These are phyloP conservation scores for Oegoconia quadripuncta DNA, from an alignment of 2,888 invertebrate species.

Conservation along the genomic window DNA sequence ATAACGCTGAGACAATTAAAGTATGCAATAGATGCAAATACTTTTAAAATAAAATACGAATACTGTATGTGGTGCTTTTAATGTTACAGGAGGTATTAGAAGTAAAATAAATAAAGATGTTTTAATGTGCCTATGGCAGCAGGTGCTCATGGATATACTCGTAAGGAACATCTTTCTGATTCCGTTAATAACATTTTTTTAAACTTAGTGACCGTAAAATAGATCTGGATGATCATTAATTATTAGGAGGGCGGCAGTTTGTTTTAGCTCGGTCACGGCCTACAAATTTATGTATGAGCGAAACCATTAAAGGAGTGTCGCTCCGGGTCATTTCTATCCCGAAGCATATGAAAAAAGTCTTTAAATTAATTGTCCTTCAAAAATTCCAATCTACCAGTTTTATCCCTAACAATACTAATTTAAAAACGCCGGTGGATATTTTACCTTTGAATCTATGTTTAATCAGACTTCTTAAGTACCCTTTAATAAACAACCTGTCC, in stretches of 20 bases:
- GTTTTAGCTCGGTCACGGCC: slow-evolving; percentile 68
- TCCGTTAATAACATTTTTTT: slow-evolving; percentile 68
- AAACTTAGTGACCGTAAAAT: slow-evolving; percentile 65
- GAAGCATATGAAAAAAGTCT: slow-evolving; percentile 23
- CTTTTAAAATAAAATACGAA: too few relatives aligned
- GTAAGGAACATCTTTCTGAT: slow-evolving; percentile 45
- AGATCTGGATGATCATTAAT: slow-evolving; percentile 70
- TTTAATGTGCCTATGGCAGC: slow-evolving; percentile 29
- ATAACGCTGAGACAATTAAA: too few relatives aligned
- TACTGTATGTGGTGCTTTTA: too few relatives aligned
- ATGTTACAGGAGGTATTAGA: slow-evolving; percentile 17
- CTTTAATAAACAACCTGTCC: slow-evolving; percentile 26
- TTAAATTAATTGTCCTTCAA: slow-evolving; percentile 4
- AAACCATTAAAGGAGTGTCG: slow-evolving; percentile 70
- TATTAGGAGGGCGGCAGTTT: slow-evolving; percentile 63
- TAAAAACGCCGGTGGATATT: slow-evolving; percentile 19
- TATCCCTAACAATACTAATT: slow-evolving; percentile 19
- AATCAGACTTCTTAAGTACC: slow-evolving; percentile 8
- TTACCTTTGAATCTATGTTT: slow-evolving; percentile 11
- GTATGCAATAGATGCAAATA: too few relatives aligned
- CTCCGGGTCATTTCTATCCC: slow-evolving; percentile 50
- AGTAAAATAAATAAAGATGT: slow-evolving; percentile 15
- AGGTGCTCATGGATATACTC: slow-evolving; percentile 53
- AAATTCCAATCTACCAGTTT: slow-evolving; percentile 10
- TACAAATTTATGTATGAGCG: slow-evolving; percentile 69